Percentiles rank a stretch among this genome's conserved stretches.
Conservation (phyloP, 2,113 vertebrate genomes). For the Rhegmatorhina hoffmannsi region DNA sequence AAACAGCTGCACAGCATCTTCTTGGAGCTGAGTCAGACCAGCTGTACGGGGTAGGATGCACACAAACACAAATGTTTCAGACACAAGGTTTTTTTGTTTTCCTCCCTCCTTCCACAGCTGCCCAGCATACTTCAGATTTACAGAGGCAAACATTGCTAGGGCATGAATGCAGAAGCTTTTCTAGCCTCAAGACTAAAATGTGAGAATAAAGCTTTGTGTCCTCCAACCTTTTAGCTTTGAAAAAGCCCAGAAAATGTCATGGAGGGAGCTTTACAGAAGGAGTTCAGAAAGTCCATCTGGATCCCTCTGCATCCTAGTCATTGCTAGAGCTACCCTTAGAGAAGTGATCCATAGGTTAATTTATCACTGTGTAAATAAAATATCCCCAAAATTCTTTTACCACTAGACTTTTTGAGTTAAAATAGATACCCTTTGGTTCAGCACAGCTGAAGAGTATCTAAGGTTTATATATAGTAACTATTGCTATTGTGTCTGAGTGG, state of each 20-base stretch:
- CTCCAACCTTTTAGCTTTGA: conserved; percentile 56
- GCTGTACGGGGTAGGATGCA: conserved; percentile 61
- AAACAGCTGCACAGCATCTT: conserved; percentile 75
- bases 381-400: conserved; percentile 8
- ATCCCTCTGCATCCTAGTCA: conserved; percentile 1
- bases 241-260: conserved; percentile 45
- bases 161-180: conserved; percentile 51
- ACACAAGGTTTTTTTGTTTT: conserved; percentile 45
- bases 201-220: conserved; percentile 58
- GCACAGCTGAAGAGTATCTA: not conserved
- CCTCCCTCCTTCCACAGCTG: conserved; percentile 51
- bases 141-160: conserved; percentile 10
- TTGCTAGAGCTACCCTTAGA: conserved; percentile 49
- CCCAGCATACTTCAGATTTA: conserved; percentile 50
- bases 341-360: conserved; percentile 7
- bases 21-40: conserved; percentile 68
- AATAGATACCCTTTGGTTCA: not conserved
- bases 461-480: conserved; percentile 22
- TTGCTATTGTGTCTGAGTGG: not conserved
- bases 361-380: conserved; percentile 37
- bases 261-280: conserved; percentile 19
- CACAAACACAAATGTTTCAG: conserved; percentile 65
- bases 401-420: not conserved
- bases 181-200: conserved; percentile 42
- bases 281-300: conserved; percentile 62